Base-by-base conservation (phyloP, 2,797 vertebrate genomes). In the Labeo calbasu region DNA sequence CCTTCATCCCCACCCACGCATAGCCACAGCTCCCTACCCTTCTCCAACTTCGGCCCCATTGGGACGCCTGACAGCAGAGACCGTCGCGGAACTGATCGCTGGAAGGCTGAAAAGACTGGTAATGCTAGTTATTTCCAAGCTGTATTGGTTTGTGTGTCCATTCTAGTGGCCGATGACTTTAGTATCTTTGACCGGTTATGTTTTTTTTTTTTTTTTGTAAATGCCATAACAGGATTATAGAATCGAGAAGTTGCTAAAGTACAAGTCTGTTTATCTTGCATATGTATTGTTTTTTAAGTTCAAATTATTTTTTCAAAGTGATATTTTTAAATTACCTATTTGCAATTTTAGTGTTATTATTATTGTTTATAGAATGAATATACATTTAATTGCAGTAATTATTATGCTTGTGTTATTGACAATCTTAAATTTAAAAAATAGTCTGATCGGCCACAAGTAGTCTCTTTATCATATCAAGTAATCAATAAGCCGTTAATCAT, bases 1-100 rank as follows among this genome's bases (percentile, higher is more conserved):
- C 98, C 98, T 23, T 99, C 98, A 79, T 99, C 98, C 79, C 98
- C 98, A 68, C 98, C 98, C 25, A 99, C 97, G 48, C 98, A 99
- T 93, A 99, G 95, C 93, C 98, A 99, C 83, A 96, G 94, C 68
- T 95, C 96, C 75, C 85, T 96, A 91, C 96, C 97, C 43, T 98
- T 99, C 92, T 98, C 97, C 85, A 98, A 97, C 92, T 99, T 99
- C 0, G 98, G 98, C 65, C 98, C 98, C 75, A 99, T 99, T 0
- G 98, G 98, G 61, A 96, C 97, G 8, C 96, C 97, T 1, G 98
- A 99, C 93, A 98, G 89, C 93, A 95, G 98, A 75, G 98, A 99
- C 86, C 96, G 98, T 79, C 91, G 98, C 82, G 90, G 93, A 0
- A 86, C 95, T 72, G 98, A 99, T 91, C 96, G 98, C 89, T 99